A percentile compares a stretch with the other conserved stretches of the same genome.
Evolutionary conservation across 2,113 vertebrate genomes (phyloP).

Genomic region (Mastomys coucha): DNA sequence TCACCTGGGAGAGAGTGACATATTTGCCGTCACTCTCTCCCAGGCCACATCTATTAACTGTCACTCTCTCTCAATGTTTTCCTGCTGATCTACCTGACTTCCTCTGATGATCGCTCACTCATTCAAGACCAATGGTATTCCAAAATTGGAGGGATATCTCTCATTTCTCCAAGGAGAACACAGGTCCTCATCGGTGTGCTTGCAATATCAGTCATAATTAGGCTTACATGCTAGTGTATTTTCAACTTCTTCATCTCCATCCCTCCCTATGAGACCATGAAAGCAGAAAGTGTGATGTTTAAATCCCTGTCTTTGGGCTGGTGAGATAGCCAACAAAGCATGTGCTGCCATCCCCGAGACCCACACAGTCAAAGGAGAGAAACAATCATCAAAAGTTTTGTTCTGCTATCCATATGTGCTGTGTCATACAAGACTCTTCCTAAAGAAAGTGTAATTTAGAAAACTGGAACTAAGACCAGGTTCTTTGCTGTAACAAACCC

Average conservation of each 20-base stretch:
- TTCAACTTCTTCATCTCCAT: constrained; percentile 1
- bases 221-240: neutral
- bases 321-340: neutral
- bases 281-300: neutral
- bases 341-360: neutral
- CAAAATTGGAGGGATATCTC: neutral
- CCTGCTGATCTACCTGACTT: neutral
- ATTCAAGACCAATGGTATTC: neutral
- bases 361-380: neutral
- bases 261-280: neutral
- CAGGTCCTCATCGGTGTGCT: neutral
- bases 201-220: neutral
- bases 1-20: no score
- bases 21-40: neutral
- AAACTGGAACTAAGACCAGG: neutral
- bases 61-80: neutral
- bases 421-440: neutral
- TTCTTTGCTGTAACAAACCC: neutral
- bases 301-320: neutral
- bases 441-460: neutral
- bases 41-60: no score
- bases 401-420: neutral
- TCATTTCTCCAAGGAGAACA: neutral
- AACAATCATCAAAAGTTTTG: neutral
- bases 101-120: neutral